Evolutionary conservation across 2,113 vertebrate species (phyloP).

Genomic region (Rattus norvegicus): GRCr8 NC_086036.1:33082501-33083000

Average conservation of each 20-base stretch:
- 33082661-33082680: neutral
- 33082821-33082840: neutral
- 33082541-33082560: neutral
- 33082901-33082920: neutral
- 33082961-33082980: neutral
- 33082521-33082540: neutral
- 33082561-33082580: neutral
- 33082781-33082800: neutral
- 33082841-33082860: neutral
- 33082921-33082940: neutral
- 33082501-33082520: neutral
- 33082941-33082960: neutral
- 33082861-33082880: neutral
- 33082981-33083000: neutral
- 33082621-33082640: neutral
- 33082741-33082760: neutral
- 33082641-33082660: neutral
- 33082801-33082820: neutral
- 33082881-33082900: neutral
- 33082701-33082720: neutral
- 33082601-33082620: neutral
- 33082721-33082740: neutral
- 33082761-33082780: too few species aligned
- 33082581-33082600: neutral
- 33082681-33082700: neutral